Percentiles rank a stretch among this genome's conserved stretches.
phyloP scores from a whole-genome alignment of 2,113 vertebrate species.

The Pavo muticus region DNA sequence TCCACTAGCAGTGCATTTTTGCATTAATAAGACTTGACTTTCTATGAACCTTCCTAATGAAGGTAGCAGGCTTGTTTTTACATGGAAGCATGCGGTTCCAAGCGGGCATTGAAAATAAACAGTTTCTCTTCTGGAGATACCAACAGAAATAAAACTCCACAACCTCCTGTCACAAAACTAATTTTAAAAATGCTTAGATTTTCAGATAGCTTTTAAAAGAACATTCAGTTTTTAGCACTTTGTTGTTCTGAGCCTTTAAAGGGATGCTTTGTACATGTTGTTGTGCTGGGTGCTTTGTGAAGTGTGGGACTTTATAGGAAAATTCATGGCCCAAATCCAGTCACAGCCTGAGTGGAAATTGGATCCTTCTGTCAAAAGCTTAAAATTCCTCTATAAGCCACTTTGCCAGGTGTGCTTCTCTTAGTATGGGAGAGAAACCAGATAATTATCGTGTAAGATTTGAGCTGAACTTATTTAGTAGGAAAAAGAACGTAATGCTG shows the following conservation, averaged over 20 bases:
- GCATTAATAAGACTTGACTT: neutral
- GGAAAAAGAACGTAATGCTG: neutral
- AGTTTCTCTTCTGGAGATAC: conserved; percentile 28
- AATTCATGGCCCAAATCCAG: neutral
- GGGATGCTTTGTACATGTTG: conserved; percentile 7
- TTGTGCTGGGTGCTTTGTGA: neutral
- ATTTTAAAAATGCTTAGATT: neutral
- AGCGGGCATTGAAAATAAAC: neutral
- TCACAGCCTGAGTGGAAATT: neutral
- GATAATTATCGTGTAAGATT: neutral
- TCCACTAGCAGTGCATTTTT: neutral
- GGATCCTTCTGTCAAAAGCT: neutral
- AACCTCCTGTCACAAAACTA: neutral
- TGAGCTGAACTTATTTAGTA: neutral
- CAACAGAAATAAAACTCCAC: conserved; percentile 7
- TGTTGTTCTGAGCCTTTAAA: conserved; percentile 19
- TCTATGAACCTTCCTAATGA: neutral
- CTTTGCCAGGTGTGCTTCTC: conserved; percentile 29
- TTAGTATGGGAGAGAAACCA: conserved; percentile 7
- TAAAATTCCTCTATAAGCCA: neutral
- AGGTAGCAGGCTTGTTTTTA: neutral
- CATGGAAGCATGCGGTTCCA: neutral
- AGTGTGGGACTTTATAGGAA: neutral
- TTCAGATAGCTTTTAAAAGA: neutral
- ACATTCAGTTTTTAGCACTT: conserved; percentile 6